Conservation (phyloP, 2,113 vertebrate genomes). For the Lethenteron camtschaticum region DNA sequence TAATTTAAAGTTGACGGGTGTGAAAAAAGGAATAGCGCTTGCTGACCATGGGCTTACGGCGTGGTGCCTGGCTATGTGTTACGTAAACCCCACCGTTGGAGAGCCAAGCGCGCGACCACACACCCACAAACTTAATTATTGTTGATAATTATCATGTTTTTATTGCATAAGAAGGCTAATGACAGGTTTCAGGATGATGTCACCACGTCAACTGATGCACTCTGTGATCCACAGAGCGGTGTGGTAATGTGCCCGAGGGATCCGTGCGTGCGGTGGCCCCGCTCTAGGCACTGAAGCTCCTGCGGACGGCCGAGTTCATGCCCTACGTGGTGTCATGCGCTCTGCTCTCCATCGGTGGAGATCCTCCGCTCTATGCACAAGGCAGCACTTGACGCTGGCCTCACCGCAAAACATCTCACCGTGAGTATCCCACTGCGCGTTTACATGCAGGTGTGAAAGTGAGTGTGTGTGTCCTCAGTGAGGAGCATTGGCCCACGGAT, state of each 20-base stretch:
- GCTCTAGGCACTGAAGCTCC: slow-evolving; percentile 62
- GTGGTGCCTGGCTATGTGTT: too few species aligned
- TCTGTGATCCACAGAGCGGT: too few species aligned
- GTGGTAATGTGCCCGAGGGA: not conserved
- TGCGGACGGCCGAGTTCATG: slow-evolving; percentile 90
- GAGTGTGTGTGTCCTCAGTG: too few species aligned
- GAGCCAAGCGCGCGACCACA: not conserved
- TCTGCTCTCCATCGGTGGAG: slow-evolving; percentile 74
- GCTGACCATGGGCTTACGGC: too few species aligned
- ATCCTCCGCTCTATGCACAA: slow-evolving; percentile 86
- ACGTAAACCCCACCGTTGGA: too few species aligned
- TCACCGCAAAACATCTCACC: slow-evolving; percentile 85
- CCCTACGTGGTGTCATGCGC: slow-evolving; percentile 93
- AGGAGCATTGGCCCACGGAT: too few species aligned
- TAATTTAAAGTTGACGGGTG: too few species aligned
- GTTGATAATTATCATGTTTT: not conserved
- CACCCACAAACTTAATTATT: not conserved
- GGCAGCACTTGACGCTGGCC: slow-evolving; percentile 81
- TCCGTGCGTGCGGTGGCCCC: not conserved
- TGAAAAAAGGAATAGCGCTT: too few species aligned
- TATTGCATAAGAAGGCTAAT: not conserved
- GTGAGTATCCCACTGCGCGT: slow-evolving; percentile 23
- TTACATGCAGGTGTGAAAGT: too few species aligned
- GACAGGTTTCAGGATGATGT: too few species aligned
- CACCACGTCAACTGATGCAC: too few species aligned